Evolutionary conservation across 2,888 invertebrate species (phyloP).

Genomic region (Disparrhopalites patrizii): DNA sequence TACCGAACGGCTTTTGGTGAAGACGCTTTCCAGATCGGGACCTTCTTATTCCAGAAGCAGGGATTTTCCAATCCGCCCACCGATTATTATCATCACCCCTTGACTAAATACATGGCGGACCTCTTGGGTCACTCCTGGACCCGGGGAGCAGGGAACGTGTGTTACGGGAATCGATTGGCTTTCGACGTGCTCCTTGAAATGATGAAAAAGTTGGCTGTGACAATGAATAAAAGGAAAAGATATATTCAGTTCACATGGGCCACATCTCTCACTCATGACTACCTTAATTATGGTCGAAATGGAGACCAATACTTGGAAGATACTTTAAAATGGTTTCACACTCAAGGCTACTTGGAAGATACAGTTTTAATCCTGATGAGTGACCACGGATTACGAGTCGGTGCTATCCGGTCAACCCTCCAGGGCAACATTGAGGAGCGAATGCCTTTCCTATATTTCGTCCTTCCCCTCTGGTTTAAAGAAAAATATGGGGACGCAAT

Average conservation of each 20-base stretch:
- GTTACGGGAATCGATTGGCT: constrained; percentile 60
- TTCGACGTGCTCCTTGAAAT: constrained; percentile 71
- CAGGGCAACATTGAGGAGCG: constrained; percentile 76
- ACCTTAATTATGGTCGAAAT: constrained; percentile 68
- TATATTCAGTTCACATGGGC: constrained; percentile 84
- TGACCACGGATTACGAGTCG: constrained; percentile 88
- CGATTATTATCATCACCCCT: constrained; percentile 77
- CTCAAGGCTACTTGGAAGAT: constrained; percentile 59
- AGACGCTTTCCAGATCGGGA: constrained; percentile 71
- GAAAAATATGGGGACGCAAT: constrained; percentile 61
- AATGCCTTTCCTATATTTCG: constrained; percentile 71
- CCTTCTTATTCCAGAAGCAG: constrained; percentile 72
- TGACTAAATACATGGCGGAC: constrained; percentile 58
- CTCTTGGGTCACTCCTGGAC: constrained; percentile 61
- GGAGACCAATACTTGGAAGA: constrained; percentile 65
- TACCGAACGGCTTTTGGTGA: constrained; percentile 62
- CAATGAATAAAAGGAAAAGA: constrained; percentile 55
- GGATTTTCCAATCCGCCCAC: constrained; percentile 76
- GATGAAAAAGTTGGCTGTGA: constrained; percentile 61
- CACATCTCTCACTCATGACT: constrained; percentile 77
- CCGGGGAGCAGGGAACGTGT: constrained; percentile 61
- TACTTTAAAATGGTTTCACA: constrained; percentile 59
- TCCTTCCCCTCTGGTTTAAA: constrained; percentile 69
- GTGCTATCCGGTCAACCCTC: constrained; percentile 73
- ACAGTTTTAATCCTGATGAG: constrained; percentile 71